Percentiles rank a stretch among this genome's conserved stretches.
Conservation (phyloP, 2,113 vertebrate species). For the Sebastes fasciatus region DNA sequence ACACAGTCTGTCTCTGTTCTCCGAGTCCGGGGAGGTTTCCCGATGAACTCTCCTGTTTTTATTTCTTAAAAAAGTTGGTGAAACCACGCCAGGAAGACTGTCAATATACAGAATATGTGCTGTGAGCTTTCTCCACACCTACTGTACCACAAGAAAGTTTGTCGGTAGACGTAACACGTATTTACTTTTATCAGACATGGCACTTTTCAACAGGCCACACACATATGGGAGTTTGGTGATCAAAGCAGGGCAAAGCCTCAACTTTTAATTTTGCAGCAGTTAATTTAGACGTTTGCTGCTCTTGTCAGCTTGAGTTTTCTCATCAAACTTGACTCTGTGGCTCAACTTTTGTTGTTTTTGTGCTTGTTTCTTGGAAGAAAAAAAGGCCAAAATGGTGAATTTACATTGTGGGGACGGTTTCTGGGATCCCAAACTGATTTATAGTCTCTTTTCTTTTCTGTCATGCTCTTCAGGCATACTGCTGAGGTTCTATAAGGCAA, state of each 20-base stretch:
- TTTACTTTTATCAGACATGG: slow-evolving; percentile 11
- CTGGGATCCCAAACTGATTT: background rate
- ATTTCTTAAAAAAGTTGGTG: slow-evolving; percentile 44
- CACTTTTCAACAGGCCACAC: slow-evolving; percentile 9
- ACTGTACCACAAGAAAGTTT: slow-evolving; percentile 56
- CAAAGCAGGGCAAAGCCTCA: slow-evolving; percentile 32
- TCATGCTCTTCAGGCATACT: slow-evolving; percentile 17
- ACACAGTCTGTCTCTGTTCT: slow-evolving; percentile 75
- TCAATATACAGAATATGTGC: slow-evolving; percentile 38
- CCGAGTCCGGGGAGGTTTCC: slow-evolving; percentile 42
- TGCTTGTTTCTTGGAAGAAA: background rate
- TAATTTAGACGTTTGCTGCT: slow-evolving; percentile 25
- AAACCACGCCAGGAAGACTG: slow-evolving; percentile 32
- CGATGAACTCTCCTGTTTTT: slow-evolving; percentile 31
- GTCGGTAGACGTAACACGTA: slow-evolving; percentile 12
- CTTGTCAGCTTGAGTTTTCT: slow-evolving; percentile 6
- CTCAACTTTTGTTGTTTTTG: background rate
- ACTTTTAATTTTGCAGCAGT: slow-evolving; percentile 55
- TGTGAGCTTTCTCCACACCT: slow-evolving; percentile 14
- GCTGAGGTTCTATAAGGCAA: slow-evolving; percentile 26
- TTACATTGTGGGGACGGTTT: background rate
- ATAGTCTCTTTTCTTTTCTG: background rate
- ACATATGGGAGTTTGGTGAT: slow-evolving; percentile 51
- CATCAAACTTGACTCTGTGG: background rate
- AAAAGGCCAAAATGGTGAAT: background rate